Evolutionary conservation across 2,797 vertebrate genomes (phyloP).

Genomic region (Sarcophilus harrisii): DNA sequence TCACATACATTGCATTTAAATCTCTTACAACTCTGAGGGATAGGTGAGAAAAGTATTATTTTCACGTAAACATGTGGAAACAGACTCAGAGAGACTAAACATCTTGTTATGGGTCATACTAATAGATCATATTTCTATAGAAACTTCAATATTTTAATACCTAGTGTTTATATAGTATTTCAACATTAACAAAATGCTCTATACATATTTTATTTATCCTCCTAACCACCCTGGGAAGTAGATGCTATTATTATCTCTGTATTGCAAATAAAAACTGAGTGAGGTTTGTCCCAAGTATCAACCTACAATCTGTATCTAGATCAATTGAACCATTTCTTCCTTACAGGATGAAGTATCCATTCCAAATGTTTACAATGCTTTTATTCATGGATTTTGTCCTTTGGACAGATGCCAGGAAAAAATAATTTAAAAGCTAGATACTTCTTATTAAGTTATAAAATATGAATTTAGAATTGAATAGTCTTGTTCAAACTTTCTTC

Average conservation of each 20-base stretch:
- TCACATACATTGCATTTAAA: not conserved
- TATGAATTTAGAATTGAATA: too few species aligned
- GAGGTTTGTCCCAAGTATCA: too few species aligned
- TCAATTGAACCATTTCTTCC: too few species aligned
- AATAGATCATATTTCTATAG: not conserved
- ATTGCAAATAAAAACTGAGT: not conserved
- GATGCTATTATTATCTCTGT: not conserved
- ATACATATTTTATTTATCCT: not conserved
- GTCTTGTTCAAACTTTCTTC: too few species aligned
- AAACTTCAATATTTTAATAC: not conserved
- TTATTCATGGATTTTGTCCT: too few species aligned
- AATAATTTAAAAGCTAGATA: too few species aligned
- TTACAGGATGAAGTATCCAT: too few species aligned
- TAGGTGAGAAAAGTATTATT: not conserved
- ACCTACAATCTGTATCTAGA: too few species aligned
- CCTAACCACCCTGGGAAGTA: not conserved
- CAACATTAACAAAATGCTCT: not conserved
- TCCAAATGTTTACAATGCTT: too few species aligned
- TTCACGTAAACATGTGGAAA: not conserved
- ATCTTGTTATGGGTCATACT: not conserved
- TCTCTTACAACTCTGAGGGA: not conserved
- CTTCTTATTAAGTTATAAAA: too few species aligned
- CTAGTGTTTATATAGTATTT: not conserved
- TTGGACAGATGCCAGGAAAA: too few species aligned
- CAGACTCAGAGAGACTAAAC: not conserved